Conservation (phyloP, 2,888 invertebrate genomes). For the Geotrupes spiniger region DNA sequence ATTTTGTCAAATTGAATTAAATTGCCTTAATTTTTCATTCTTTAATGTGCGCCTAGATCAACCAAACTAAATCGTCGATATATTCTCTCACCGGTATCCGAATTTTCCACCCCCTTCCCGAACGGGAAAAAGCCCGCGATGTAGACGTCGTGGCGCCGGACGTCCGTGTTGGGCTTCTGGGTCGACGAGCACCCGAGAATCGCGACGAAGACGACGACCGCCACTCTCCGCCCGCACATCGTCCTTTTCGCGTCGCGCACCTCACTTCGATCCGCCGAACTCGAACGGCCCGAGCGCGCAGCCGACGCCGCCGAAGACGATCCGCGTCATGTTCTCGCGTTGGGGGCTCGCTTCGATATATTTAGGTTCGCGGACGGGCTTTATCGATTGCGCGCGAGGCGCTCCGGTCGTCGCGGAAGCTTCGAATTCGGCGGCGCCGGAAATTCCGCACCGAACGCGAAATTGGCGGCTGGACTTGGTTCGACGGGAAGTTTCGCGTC, state of each 20-base stretch:
- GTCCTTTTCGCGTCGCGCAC: background rate
- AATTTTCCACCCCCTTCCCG: constrained; percentile 77
- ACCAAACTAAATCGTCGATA: background rate
- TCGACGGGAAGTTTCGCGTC: no score
- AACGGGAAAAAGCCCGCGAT: constrained; percentile 93
- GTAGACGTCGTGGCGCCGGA: constrained; percentile 79
- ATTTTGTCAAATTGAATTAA: background rate
- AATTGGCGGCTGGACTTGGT: no score
- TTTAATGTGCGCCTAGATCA: no score
- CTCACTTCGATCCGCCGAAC: background rate
- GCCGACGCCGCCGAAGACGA: no score
- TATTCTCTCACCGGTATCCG: constrained; percentile 66
- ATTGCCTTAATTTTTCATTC: background rate
- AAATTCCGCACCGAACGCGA: no score
- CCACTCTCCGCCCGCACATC: background rate
- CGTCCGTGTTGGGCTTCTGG: constrained; percentile 68
- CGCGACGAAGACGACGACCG: constrained; percentile 9
- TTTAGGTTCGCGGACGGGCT: no score
- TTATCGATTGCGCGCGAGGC: no score
- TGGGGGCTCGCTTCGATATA: no score
- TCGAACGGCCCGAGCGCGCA: background rate
- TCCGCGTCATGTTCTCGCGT: no score
- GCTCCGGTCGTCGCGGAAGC: no score
- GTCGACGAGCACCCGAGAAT: constrained; percentile 12
- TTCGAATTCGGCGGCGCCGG: no score